phyloP scores from a whole-genome alignment of 2,797 vertebrate genomes.

The Syngnathus rostellatus region DNA sequence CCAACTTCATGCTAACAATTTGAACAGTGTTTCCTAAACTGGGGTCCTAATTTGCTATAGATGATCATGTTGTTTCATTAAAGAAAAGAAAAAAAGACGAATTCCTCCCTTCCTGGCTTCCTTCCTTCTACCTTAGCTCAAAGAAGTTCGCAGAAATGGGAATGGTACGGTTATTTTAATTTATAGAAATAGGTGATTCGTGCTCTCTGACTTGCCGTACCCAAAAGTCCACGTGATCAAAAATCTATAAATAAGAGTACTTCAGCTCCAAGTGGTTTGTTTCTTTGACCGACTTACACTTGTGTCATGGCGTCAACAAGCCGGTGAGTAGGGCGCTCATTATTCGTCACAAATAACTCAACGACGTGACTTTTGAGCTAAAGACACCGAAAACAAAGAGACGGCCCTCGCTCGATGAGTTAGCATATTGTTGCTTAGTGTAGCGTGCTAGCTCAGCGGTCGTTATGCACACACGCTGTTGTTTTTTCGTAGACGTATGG shows the following conservation, averaged over 20 bases:
- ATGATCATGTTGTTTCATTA: too few species aligned
- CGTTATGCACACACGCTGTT: background rate
- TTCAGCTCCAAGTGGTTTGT: conserved; percentile 19
- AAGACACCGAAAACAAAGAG: background rate
- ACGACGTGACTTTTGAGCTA: background rate
- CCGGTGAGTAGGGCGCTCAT: conserved; percentile 57
- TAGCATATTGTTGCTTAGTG: conserved; percentile 4
- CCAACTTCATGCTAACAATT: too few species aligned
- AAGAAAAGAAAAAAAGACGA: too few species aligned
- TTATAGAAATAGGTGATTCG: conserved; percentile 25
- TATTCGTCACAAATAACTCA: background rate
- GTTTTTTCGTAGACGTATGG: background rate
- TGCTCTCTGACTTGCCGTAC: conserved; percentile 22
- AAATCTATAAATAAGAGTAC: conserved; percentile 59
- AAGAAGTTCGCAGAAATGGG: too few species aligned
- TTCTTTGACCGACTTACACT: conserved; percentile 13
- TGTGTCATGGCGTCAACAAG: conserved; percentile 69
- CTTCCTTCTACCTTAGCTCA: too few species aligned
- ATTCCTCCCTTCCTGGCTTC: too few species aligned
- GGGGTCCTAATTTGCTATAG: too few species aligned
- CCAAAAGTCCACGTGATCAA: conserved; percentile 37
- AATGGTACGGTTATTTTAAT: too few species aligned
- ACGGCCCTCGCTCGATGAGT: background rate
- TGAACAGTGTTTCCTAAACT: too few species aligned
- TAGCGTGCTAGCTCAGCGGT: background rate